Percentiles rank a stretch among this genome's conserved stretches.
These are phyloP conservation scores for Passerculus sandwichensis DNA, from an alignment of 2,797 vertebrate species.

Conservation along the genomic window DNA sequence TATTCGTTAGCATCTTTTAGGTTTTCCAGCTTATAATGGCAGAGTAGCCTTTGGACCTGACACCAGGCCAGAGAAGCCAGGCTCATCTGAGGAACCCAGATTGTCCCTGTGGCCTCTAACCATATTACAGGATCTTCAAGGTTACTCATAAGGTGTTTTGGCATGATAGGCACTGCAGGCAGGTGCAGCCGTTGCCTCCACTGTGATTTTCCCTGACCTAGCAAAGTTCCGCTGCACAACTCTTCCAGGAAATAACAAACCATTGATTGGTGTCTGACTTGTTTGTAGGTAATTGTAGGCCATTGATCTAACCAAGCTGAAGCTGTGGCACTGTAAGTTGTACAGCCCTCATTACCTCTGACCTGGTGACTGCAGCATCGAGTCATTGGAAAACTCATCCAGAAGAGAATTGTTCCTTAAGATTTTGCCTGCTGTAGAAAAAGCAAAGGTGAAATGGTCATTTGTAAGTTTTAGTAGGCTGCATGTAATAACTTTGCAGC, in stretches of 20 bases:
- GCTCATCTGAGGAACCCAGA: conserved; percentile 34
- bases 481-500: background rate
- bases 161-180: conserved; percentile 43
- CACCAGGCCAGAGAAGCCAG: conserved; percentile 3
- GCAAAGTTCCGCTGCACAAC: conserved; percentile 73
- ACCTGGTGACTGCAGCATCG: conserved; percentile 58
- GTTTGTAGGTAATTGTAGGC: conserved; percentile 81
- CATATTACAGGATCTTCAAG: conserved; percentile 39
- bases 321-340: conserved; percentile 45
- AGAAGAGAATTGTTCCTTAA: conserved; percentile 49
- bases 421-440: conserved; percentile 47
- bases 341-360: conserved; percentile 72
- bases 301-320: conserved; percentile 76
- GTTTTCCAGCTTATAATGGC: background rate
- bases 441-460: conserved; percentile 37
- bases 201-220: conserved; percentile 65
- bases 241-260: conserved; percentile 75
- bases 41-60: background rate
- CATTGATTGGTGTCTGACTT: conserved; percentile 80
- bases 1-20: background rate
- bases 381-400: conserved; percentile 56
- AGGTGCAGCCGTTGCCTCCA: conserved; percentile 64
- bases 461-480: conserved; percentile 18
- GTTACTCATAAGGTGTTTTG: conserved; percentile 57
- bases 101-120: conserved; percentile 47